Percentiles rank a stretch among this genome's conserved stretches.
Evolutionary conservation across 2,797 vertebrate genomes (phyloP).

Genomic region (Myotis pilosus): DNA sequence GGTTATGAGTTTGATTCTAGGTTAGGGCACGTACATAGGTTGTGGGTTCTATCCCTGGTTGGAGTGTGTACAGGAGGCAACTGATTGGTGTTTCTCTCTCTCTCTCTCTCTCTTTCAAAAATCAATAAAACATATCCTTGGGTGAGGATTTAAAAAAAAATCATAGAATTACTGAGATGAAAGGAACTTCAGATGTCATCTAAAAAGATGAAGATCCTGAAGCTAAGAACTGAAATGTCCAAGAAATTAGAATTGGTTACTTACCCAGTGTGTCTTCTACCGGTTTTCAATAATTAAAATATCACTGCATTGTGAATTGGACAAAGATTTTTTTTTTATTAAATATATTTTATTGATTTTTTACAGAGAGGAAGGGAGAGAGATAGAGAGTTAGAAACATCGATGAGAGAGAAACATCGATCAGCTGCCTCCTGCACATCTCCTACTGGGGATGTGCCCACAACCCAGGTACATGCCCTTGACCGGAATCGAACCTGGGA

Average conservation of each 20-base stretch:
- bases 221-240: neutral
- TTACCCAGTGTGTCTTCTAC: neutral
- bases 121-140: neutral
- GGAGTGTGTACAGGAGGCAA: neutral
- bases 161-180: neutral
- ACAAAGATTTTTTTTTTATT: slow-evolving; percentile 27
- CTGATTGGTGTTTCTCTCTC: neutral
- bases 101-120: neutral
- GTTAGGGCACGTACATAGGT: neutral
- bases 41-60: neutral
- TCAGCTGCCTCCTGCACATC: too few species aligned
- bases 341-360: too few species aligned
- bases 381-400: too few species aligned
- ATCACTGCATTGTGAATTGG: neutral
- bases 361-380: too few species aligned
- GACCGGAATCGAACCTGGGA: too few species aligned
- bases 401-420: too few species aligned
- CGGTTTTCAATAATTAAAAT: neutral
- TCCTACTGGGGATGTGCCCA: too few species aligned
- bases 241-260: neutral
- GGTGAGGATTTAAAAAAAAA: neutral
- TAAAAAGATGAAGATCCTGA: slow-evolving; percentile 1
- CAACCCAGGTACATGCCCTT: too few species aligned
- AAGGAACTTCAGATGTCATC: neutral
- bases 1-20: neutral